Evolutionary conservation across 1,140 invertebrate species (phyloP).

Genomic region (Bombus affinis): DNA sequence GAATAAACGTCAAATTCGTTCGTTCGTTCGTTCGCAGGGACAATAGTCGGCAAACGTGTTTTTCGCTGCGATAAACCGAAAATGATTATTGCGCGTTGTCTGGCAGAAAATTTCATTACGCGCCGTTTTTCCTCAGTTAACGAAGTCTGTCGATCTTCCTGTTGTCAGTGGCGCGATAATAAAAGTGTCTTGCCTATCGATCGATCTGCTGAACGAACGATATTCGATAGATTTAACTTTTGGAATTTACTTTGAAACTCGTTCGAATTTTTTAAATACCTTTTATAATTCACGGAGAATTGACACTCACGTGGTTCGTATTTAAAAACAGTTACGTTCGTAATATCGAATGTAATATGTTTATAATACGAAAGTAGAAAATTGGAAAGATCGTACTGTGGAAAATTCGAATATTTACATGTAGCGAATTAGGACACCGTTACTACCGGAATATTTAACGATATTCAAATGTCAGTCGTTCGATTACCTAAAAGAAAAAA

Average conservation of each 20-base stretch:
- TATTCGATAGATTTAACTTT: neutral
- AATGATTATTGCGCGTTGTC: neutral
- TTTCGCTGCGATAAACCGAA: neutral
- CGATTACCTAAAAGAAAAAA: neutral
- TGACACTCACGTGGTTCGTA: no score
- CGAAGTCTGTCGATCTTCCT: neutral
- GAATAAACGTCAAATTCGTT: slow-evolving; percentile 1
- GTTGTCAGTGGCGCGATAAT: neutral
- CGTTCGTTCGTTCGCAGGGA: neutral
- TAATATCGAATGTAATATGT: no score
- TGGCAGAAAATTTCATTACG: neutral
- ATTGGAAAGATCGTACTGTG: no score
- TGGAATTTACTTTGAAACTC: no score
- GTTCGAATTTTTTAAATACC: neutral
- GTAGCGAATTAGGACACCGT: no score
- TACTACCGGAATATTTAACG: no score
- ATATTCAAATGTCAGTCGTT: neutral
- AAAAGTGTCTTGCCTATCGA: neutral
- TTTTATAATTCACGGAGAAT: neutral
- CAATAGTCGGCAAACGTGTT: neutral
- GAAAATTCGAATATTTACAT: no score
- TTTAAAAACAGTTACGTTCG: neutral
- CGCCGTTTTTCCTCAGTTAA: neutral
- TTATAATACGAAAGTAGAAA: no score
- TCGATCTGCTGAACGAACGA: no score